phyloP scores from a whole-genome alignment of 2,888 invertebrate genomes.

The Apotomis capreana region DNA sequence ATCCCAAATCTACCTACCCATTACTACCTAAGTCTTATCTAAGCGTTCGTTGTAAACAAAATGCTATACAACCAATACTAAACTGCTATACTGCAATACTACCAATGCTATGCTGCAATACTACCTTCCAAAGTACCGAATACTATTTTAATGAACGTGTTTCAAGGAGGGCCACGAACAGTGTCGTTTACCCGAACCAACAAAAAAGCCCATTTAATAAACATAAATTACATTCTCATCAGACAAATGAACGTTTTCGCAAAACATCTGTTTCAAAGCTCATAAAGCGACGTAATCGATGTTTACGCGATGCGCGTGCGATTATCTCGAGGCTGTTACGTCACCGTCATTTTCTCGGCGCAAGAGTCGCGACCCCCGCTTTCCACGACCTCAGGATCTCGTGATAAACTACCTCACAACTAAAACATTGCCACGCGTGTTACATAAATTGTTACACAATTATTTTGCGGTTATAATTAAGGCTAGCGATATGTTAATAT shows the following conservation, averaged over 20 bases:
- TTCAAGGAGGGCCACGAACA: too few relatives aligned
- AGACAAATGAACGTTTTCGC: constrained; percentile 20
- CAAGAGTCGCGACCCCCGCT: constrained; percentile 52
- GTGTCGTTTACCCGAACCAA: too few relatives aligned
- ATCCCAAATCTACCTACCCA: too few relatives aligned
- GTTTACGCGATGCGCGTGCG: constrained; percentile 32
- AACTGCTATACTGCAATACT: too few relatives aligned
- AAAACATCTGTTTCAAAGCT: constrained; percentile 32
- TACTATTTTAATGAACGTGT: too few relatives aligned
- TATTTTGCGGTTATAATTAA: constrained; percentile 39
- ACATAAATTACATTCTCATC: background rate
- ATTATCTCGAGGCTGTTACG: constrained; percentile 47
- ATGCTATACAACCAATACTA: too few relatives aligned
- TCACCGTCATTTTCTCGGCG: constrained; percentile 56
- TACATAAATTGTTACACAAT: constrained; percentile 38
- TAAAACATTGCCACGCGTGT: constrained; percentile 40
- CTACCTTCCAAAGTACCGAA: too few relatives aligned
- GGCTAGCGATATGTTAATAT: constrained; percentile 25
- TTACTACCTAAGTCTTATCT: too few relatives aligned
- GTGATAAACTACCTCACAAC: constrained; percentile 47
- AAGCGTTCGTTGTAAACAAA: too few relatives aligned
- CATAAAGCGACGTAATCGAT: constrained; percentile 44
- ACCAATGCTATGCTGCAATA: too few relatives aligned
- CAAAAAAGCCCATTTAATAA: too few relatives aligned
- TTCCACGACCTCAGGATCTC: constrained; percentile 62